Evolutionary conservation across 2,113 vertebrate genomes (phyloP).

Genomic region (Ibidorhyncha struthersii): DNA sequence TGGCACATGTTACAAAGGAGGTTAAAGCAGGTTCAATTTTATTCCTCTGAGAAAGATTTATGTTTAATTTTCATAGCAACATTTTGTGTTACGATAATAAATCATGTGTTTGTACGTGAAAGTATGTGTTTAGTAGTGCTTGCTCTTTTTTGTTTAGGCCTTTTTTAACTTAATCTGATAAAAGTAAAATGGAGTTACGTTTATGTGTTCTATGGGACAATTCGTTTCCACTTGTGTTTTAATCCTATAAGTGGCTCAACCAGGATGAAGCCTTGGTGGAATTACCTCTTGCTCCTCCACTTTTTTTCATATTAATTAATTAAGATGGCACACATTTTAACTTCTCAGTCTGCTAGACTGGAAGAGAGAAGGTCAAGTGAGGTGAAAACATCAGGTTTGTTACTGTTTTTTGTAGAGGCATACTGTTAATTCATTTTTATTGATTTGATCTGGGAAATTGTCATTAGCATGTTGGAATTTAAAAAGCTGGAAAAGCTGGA

Average conservation of each 20-base stretch:
- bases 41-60: not conserved
- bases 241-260: not conserved
- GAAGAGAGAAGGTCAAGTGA: not conserved
- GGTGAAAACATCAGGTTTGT: not conserved
- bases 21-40: not conserved
- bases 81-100: not conserved
- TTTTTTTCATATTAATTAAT: not conserved
- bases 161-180: not conserved
- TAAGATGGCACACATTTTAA: not conserved
- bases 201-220: not conserved
- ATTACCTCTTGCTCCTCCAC: not conserved
- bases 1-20: not conserved
- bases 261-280: not conserved
- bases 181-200: not conserved
- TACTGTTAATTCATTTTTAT: not conserved
- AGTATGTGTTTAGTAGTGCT: not conserved
- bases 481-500: constrained; percentile 83
- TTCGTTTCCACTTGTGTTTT: not conserved
- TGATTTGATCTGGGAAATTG: constrained; percentile 70
- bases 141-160: not conserved
- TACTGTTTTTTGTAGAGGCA: not conserved
- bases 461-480: constrained; percentile 77
- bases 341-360: not conserved
- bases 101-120: not conserved
- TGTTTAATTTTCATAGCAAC: not conserved